phyloP scores from a whole-genome alignment of 2,888 invertebrate genomes.

The Torymus auratus region DNA sequence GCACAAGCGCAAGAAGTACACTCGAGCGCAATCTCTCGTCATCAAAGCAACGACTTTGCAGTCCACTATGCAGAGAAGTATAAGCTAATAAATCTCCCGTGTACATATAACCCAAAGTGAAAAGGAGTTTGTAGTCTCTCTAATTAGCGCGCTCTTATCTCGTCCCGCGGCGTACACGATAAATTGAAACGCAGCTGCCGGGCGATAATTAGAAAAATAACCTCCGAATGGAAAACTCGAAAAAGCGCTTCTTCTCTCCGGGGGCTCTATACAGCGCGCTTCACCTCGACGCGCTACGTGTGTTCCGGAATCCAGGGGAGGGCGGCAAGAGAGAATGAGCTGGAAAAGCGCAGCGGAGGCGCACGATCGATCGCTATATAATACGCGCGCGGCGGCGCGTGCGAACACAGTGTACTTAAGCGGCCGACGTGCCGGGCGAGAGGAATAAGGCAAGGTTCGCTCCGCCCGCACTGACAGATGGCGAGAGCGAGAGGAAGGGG shows the following conservation, averaged over 20 bases:
- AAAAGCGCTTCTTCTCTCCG: no score
- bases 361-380: constrained; percentile 42
- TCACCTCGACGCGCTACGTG: neutral
- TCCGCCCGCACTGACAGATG: no score
- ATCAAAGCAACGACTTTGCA: neutral
- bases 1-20: neutral
- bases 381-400: constrained; percentile 4
- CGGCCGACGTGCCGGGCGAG: constrained; percentile 35
- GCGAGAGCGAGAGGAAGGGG: neutral
- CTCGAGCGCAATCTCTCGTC: neutral
- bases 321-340: constrained; percentile 20
- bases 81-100: no score
- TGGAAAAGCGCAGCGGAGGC: constrained; percentile 31
- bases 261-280: no score
- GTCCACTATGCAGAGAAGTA: no score
- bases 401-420: constrained; percentile 37
- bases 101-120: no score
- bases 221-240: no score
- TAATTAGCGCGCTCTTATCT: no score
- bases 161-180: no score
- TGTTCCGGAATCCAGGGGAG: neutral
- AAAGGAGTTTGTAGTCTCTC: no score
- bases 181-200: no score
- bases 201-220: no score
- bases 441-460: constrained; percentile 16